A percentile compares a stretch with the other conserved stretches of the same genome.
Evolutionary conservation across 2,888 invertebrate species (phyloP).

Genomic region (Orthonychiurus folsomi): DNA sequence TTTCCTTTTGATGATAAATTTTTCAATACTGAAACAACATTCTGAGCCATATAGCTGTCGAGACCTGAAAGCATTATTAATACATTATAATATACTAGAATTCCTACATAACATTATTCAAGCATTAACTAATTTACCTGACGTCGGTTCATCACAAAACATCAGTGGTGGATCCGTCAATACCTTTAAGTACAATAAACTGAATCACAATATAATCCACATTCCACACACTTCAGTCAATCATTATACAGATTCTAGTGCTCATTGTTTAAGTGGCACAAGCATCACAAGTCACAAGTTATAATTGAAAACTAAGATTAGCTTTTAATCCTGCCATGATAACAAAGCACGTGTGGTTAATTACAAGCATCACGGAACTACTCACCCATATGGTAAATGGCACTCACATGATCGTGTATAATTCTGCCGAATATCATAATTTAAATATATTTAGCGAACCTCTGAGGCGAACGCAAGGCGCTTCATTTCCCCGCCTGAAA

Average conservation of each 20-base stretch:
- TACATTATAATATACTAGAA: too few species aligned
- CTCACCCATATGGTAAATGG: too few species aligned
- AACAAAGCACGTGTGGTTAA: too few species aligned
- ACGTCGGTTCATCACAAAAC: constrained; percentile 89
- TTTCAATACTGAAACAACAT: constrained; percentile 50
- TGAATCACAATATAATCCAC: too few species aligned
- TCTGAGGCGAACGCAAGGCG: constrained; percentile 94
- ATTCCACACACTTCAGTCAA: too few species aligned
- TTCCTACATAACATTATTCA: neutral
- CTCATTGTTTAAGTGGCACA: neutral
- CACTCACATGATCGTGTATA: too few species aligned
- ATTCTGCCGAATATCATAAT: too few species aligned
- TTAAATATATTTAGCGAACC: constrained; percentile 47
- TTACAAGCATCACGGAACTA: too few species aligned
- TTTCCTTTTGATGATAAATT: constrained; percentile 65
- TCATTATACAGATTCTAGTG: neutral
- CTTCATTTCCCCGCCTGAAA: constrained; percentile 94
- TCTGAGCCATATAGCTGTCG: constrained; percentile 93
- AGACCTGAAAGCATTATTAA: constrained; percentile 94
- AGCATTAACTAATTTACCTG: constrained; percentile 50
- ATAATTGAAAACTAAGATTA: too few species aligned
- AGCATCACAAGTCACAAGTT: too few species aligned
- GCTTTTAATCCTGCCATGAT: too few species aligned
- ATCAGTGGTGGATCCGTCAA: constrained; percentile 88
- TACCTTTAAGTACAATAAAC: too few species aligned